A percentile compares a stretch with the other conserved stretches of the same genome.
These are phyloP conservation scores for Gasterosteus nipponicus DNA, from an alignment of 2,113 vertebrate species.

Conservation along the genomic window DNA sequence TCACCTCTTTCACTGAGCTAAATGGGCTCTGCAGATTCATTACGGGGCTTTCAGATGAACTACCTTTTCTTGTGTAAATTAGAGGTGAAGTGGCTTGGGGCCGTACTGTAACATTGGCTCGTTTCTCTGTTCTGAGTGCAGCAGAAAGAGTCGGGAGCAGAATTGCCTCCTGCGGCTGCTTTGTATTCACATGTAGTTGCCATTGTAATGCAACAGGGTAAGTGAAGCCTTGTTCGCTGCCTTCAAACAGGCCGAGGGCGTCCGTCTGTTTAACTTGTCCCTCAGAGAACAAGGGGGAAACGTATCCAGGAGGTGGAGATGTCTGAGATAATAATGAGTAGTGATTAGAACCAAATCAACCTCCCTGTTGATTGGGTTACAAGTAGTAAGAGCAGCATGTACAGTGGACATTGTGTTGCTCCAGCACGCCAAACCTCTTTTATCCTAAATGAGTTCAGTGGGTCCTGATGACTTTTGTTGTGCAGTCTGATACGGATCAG, in stretches of 20 bases:
- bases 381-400: not conserved
- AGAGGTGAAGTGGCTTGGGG: slow-evolving; percentile 28
- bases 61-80: slow-evolving; percentile 12
- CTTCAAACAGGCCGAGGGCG: slow-evolving; percentile 26
- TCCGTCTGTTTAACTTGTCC: slow-evolving; percentile 27
- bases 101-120: slow-evolving; percentile 18
- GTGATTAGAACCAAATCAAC: slow-evolving; percentile 14
- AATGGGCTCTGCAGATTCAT: slow-evolving; percentile 24
- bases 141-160: slow-evolving; percentile 22
- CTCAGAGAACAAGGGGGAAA: not conserved
- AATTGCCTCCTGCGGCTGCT: slow-evolving; percentile 48
- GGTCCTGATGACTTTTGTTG: not conserved
- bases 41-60: slow-evolving; percentile 4
- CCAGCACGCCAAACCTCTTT: not conserved
- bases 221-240: slow-evolving; percentile 31
- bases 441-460: not conserved
- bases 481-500: not conserved
- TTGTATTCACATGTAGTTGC: slow-evolving; percentile 51
- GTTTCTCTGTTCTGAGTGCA: slow-evolving; percentile 12
- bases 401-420: not conserved
- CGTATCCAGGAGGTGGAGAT: slow-evolving; percentile 14
- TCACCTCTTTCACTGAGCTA: not conserved
- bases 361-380: too few relatives aligned
- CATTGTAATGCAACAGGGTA: slow-evolving; percentile 20
- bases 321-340: slow-evolving; percentile 14